A percentile compares a stretch with the other conserved stretches of the same genome.
Evolutionary conservation across 2,888 invertebrate genomes (phyloP).

Genomic region (Volucella zonaria): DNA sequence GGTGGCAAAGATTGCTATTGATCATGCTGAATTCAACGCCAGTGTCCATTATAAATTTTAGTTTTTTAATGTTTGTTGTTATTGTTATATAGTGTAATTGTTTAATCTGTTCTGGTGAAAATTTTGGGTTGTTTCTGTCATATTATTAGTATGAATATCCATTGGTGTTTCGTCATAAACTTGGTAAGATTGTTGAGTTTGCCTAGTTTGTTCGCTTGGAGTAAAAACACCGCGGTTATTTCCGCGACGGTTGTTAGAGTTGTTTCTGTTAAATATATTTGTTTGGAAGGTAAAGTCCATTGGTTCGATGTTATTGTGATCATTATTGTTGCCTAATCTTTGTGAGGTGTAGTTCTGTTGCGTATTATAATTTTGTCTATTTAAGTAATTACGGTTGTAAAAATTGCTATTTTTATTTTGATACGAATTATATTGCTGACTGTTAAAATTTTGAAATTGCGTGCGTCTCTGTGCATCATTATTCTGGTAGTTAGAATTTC

Average conservation of each 20-base stretch:
- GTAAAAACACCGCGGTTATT: neutral
- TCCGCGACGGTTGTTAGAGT: neutral
- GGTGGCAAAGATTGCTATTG: conserved; percentile 10
- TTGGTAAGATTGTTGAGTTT: conserved; percentile 7
- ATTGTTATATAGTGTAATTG: conserved; percentile 36
- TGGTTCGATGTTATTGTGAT: neutral
- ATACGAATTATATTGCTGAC: conserved; percentile 12
- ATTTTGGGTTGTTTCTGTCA: conserved; percentile 1
- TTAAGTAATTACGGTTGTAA: conserved; percentile 1
- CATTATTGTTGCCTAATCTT: neutral
- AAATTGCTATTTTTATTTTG: conserved; percentile 8
- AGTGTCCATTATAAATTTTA: conserved; percentile 34
- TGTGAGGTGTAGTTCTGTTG: neutral
- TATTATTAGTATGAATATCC: conserved; percentile 21
- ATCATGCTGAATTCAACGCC: conserved; percentile 44
- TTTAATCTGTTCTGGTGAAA: conserved; percentile 12
- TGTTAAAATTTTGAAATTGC: conserved; percentile 6
- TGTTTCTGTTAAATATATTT: conserved; percentile 1
- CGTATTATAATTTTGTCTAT: neutral
- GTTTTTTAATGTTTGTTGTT: conserved; percentile 2
- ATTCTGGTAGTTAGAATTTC: neutral
- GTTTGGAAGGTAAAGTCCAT: conserved; percentile 11
- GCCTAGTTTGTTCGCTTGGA: conserved; percentile 8
- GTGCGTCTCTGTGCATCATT: neutral
- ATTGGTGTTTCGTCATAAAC: conserved; percentile 4